Base-by-base conservation (phyloP, 2,113 vertebrate species). In the Lasiurus borealis region DNA sequence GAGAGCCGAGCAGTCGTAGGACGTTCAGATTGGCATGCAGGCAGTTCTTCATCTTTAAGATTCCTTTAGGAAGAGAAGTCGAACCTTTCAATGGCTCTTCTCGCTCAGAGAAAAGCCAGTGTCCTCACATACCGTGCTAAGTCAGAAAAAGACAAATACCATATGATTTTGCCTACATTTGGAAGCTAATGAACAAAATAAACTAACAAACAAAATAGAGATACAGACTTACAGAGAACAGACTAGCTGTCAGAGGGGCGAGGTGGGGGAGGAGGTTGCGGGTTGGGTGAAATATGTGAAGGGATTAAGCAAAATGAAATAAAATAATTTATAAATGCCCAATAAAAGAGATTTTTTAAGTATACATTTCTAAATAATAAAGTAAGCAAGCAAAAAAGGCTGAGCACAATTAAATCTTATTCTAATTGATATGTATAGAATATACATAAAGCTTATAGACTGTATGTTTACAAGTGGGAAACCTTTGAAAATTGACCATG, bases 21-120 rank as follows among this genome's bases (percentile, higher is more conserved):
- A 31, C 99, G 98, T 9, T 99, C 98, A 13, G 98, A 97, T 99
- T 99, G 13, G 98, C 99, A n/a, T 98, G 97, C 2, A 98, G 94
- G 94, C 99, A 99, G 59, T 97, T 99, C 92, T 99, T 99, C 93
- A 99, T 97, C 99, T 99, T 40, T 40, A 40, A 40, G 40, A 40
- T 40, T 40, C 40, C 40, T 40, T 40, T 40, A n/a, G n/a, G n/a
- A n/a, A n/a, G n/a, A n/a, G n/a, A n/a, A n/a, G n/a, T n/a, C 25
- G 75, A 50, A 86, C 40, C 40, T 96, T 76, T 21, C 59, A 71
- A 72, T 78, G 29, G 3, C 44, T 77, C 31, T 48, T n/a, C 54
- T 92, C 76, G 48, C 57, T 88, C 71, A 90, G 12, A 90, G 46
- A 89, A 46, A 88, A 89, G 6, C 29, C 29, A 29, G 2, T 59